Percentiles rank a stretch among this genome's conserved stretches.
phyloP scores from a whole-genome alignment of 2,113 vertebrate species.

The Brachypteracias leptosomus region DNA sequence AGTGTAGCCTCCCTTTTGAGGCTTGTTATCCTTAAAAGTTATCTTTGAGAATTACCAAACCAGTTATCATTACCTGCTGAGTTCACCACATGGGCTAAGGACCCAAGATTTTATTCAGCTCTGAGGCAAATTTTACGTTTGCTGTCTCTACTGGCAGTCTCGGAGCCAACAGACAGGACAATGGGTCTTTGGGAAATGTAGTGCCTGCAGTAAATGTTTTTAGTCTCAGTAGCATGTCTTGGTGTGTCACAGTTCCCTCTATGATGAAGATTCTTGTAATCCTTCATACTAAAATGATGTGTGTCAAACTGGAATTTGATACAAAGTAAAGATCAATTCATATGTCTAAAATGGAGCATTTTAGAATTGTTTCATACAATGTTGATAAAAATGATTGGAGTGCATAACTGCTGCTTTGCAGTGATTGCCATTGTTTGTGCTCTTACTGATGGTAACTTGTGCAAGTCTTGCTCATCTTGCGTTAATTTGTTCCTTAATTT shows the following conservation, averaged over 20 bases:
- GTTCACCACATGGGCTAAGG: neutral
- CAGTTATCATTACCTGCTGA: neutral
- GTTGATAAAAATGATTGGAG: neutral
- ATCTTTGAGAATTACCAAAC: neutral
- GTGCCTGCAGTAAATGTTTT: neutral
- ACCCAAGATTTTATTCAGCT: neutral
- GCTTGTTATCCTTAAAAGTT: neutral
- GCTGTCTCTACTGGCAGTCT: neutral
- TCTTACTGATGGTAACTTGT: neutral
- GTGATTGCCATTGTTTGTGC: neutral
- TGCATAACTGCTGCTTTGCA: neutral
- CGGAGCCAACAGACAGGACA: fast-evolving
- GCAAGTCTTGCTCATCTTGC: neutral
- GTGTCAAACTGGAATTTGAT: neutral
- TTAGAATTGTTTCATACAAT: neutral
- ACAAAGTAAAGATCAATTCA: neutral
- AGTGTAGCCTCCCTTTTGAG: neutral
- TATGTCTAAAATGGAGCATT: neutral
- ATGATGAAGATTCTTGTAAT: neutral
- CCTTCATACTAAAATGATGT: fast-evolving
- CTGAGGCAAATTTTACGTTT: neutral
- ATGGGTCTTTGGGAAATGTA: neutral
- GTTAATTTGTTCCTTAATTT: neutral
- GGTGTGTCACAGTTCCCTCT: neutral
- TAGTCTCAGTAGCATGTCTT: neutral